A percentile compares a stretch with the other conserved stretches of the same genome.
Evolutionary conservation across 2,113 vertebrate genomes (phyloP).

Genomic region (Jacana jacana): DNA sequence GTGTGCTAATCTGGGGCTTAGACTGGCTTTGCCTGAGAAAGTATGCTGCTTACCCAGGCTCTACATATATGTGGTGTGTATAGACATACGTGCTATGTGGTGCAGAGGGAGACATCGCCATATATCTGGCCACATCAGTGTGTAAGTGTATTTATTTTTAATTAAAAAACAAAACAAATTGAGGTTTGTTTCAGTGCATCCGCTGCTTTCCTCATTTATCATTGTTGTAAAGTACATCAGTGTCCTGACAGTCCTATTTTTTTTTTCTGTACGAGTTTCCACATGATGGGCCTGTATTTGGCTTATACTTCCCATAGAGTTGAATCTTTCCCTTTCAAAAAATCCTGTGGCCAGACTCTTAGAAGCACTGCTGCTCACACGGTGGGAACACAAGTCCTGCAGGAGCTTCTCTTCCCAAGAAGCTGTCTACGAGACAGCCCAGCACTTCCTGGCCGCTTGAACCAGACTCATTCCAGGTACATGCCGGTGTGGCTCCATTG

Average conservation of each 20-base stretch:
- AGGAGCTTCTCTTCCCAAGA: background rate
- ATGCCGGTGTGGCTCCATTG: background rate
- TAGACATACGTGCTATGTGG: background rate
- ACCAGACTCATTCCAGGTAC: background rate
- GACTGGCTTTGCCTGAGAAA: background rate
- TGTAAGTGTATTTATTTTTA: background rate
- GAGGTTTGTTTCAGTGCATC: constrained; percentile 32
- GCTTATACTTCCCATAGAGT: background rate
- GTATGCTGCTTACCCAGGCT: background rate
- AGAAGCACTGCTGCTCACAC: rapidly evolving
- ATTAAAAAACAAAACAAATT: background rate
- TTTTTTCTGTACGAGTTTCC: background rate
- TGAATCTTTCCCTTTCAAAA: background rate
- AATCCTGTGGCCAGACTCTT: background rate
- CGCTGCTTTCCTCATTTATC: constrained; percentile 30
- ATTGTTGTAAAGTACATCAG: background rate
- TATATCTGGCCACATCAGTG: background rate
- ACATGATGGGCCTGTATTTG: background rate
- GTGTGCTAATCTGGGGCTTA: background rate
- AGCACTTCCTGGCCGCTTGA: background rate
- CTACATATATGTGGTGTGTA: background rate
- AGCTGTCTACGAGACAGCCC: background rate
- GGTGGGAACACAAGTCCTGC: background rate
- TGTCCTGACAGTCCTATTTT: background rate
- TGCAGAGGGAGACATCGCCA: background rate